phyloP scores from a whole-genome alignment of 2,113 vertebrate genomes.

The Gambusia holbrooki region DNA sequence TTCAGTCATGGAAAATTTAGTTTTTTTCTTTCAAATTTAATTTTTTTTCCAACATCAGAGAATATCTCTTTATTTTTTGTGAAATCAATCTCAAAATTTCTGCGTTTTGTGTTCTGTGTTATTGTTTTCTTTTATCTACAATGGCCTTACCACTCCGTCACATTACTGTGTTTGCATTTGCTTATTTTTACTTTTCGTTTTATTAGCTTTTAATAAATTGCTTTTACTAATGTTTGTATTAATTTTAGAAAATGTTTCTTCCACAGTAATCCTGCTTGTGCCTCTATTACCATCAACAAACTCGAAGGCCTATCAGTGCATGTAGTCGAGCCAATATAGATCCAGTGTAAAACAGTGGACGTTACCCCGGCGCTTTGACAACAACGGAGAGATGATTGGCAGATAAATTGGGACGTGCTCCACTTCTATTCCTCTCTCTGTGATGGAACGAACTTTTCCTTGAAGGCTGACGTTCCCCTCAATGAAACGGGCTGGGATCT shows the following conservation, averaged over 20 bases:
- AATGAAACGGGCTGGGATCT: slow-evolving; percentile 89
- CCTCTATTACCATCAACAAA: neutral
- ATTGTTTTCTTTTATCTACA: no score
- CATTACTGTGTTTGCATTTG: neutral
- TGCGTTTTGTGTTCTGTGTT: no score
- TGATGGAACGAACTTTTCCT: slow-evolving; percentile 83
- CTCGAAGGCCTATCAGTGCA: neutral
- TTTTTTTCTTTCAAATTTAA: no score
- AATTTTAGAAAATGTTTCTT: neutral
- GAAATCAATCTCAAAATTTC: no score
- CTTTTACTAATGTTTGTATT: neutral
- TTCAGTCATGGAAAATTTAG: no score
- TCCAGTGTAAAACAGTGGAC: neutral
- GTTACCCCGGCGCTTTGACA: slow-evolving; percentile 81
- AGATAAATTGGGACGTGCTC: slow-evolving; percentile 90
- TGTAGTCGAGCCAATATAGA: neutral
- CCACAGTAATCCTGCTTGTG: neutral
- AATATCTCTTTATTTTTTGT: no score
- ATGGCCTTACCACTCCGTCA: no score
- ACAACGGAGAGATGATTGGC: slow-evolving; percentile 83
- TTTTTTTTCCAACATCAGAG: no score
- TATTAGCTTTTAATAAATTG: neutral
- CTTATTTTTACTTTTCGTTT: neutral
- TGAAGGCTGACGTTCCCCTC: slow-evolving; percentile 88
- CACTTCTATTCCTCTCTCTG: slow-evolving; percentile 85